Evolutionary conservation across 2,888 invertebrate species (phyloP).

Genomic region (Salpingus planirostris): DNA sequence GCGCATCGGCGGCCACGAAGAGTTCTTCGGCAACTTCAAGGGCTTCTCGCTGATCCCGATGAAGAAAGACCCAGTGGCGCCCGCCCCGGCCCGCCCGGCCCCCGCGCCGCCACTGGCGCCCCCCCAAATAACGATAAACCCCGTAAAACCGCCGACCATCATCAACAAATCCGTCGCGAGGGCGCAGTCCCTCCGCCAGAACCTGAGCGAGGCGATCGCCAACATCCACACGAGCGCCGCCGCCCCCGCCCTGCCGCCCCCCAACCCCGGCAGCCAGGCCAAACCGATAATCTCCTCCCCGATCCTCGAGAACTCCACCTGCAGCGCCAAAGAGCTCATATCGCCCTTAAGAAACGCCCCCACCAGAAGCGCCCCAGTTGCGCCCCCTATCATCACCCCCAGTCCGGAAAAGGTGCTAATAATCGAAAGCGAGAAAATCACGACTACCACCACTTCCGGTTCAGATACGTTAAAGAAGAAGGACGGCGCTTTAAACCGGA

Average conservation of each 20-base stretch:
- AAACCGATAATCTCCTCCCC: constrained; percentile 76
- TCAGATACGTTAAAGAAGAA: constrained; percentile 12
- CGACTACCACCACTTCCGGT: constrained; percentile 23
- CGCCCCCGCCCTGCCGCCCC: constrained; percentile 53
- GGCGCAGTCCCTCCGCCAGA: constrained; percentile 38
- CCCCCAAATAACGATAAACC: background rate
- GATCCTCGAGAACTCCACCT: constrained; percentile 72
- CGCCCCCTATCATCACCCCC: constrained; percentile 29
- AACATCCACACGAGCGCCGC: constrained; percentile 38
- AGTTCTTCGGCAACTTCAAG: constrained; percentile 80
- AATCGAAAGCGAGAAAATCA: constrained; percentile 12
- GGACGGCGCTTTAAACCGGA: constrained; percentile 52
- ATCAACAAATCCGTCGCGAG: constrained; percentile 25
- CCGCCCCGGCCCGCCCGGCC: constrained; percentile 49
- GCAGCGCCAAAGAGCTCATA: constrained; percentile 64
- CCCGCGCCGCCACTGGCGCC: constrained; percentile 41
- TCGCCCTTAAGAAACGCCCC: constrained; percentile 54
- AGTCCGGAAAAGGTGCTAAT: constrained; percentile 41
- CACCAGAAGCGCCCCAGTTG: constrained; percentile 52
- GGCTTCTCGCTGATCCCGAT: constrained; percentile 69
- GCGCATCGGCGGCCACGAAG: constrained; percentile 35
- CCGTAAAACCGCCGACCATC: constrained; percentile 16
- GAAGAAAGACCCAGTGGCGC: constrained; percentile 41
- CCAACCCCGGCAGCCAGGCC: constrained; percentile 52
- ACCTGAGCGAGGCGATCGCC: constrained; percentile 40